These are phyloP conservation scores for Arctopsyche grandis DNA, from an alignment of 1,140 invertebrate species.

Conservation along the genomic window DNA sequence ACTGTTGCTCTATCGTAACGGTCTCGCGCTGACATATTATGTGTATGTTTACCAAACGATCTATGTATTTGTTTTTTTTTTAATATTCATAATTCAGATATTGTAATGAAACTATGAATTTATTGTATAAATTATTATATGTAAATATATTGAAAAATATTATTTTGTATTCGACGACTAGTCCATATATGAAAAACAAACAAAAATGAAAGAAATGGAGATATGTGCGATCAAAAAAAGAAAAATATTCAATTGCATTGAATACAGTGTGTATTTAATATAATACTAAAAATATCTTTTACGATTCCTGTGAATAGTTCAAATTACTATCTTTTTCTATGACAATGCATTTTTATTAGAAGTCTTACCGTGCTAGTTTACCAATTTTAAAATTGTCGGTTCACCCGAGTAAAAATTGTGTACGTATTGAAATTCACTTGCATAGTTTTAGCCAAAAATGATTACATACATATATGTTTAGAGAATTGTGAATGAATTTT, in stretches of 20 bases:
- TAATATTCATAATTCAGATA: neutral
- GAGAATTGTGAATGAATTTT: neutral
- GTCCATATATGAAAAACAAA: neutral
- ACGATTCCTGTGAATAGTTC: constrained; percentile 24
- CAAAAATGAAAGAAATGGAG: neutral
- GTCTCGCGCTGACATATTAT: too few relatives aligned
- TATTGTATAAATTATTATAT: neutral
- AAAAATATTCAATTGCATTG: neutral
- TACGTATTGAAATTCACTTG: constrained; percentile 1
- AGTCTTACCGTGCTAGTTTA: neutral
- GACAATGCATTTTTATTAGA: constrained; percentile 15
- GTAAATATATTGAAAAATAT: constrained; percentile 19
- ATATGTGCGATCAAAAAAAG: constrained; percentile 27
- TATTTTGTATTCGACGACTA: constrained; percentile 13
- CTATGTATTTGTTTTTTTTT: too few relatives aligned
- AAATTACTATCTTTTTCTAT: neutral
- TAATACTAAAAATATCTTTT: neutral
- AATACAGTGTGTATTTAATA: neutral
- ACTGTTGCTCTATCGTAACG: too few relatives aligned
- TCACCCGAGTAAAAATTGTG: neutral
- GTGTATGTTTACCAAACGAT: too few relatives aligned
- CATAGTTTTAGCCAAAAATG: constrained; percentile 5
- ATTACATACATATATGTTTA: neutral
- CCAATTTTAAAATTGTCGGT: neutral
- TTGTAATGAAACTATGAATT: constrained; percentile 14